Conservation (phyloP, 2,888 invertebrate species). For the Drosophila mettleri region DNA sequence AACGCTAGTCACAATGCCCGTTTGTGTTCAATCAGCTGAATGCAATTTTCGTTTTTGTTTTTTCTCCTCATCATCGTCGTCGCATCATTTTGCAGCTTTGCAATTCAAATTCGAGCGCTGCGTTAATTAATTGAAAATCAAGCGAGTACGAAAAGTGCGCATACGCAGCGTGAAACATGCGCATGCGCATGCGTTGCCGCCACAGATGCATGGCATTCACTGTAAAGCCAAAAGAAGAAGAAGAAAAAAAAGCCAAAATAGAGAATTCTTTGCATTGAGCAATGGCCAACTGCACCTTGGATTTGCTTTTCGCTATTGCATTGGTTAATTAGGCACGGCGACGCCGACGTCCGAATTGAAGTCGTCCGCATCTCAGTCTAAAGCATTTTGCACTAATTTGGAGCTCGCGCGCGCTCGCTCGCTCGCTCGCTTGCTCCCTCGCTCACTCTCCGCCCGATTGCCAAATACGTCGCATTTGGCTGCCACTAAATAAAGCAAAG, state of each 20-base stretch:
- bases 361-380: constrained; percentile 1
- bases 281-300: constrained; percentile 41
- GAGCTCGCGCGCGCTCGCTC: constrained; percentile 28
- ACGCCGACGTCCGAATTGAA: background rate
- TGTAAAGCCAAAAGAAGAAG: constrained; percentile 39
- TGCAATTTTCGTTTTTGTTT: constrained; percentile 1
- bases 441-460: constrained; percentile 39
- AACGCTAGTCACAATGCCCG: background rate
- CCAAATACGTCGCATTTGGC: constrained; percentile 54
- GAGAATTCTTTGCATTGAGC: constrained; percentile 62
- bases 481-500: constrained; percentile 42
- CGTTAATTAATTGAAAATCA: constrained; percentile 61
- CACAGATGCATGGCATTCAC: constrained; percentile 42
- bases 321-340: constrained; percentile 60
- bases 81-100: constrained; percentile 36
- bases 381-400: constrained; percentile 64
- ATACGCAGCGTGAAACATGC: constrained; percentile 29
- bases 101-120: constrained; percentile 50
- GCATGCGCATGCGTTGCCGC: constrained; percentile 35
- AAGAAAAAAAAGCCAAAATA: background rate
- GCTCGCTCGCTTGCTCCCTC: background rate
- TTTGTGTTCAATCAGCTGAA: constrained; percentile 40
- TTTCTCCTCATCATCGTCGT: background rate
- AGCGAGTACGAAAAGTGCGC: constrained; percentile 24
- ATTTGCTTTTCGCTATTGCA: constrained; percentile 16